phyloP scores from a whole-genome alignment of 2,113 vertebrate genomes.

The Ptyas mucosa region DNA sequence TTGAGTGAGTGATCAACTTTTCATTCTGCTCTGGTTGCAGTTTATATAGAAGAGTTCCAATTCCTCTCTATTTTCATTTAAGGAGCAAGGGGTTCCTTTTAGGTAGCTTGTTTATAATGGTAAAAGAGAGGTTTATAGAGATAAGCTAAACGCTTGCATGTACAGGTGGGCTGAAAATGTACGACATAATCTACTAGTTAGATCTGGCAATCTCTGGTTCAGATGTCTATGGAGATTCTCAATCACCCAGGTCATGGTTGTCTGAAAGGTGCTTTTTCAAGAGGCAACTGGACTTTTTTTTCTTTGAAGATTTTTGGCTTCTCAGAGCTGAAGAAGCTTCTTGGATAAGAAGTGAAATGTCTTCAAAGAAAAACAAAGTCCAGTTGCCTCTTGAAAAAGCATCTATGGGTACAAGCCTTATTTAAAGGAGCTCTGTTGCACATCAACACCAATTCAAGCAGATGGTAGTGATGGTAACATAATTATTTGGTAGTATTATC shows the following conservation, averaged over 20 bases:
- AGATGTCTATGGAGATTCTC: no score
- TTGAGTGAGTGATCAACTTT: slow-evolving; percentile 81
- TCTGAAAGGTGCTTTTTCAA: no score
- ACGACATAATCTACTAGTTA: neutral
- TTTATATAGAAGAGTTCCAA: neutral
- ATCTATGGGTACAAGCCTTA: neutral
- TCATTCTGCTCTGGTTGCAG: neutral
- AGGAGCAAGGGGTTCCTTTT: neutral
- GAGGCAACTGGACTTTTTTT: no score
- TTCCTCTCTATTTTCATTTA: neutral
- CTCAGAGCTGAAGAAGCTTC: no score
- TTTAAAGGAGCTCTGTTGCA: neutral
- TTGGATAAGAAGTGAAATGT: no score
- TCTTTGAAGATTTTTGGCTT: no score
- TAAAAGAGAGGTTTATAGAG: neutral
- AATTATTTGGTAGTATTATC: neutral
- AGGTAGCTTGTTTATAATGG: neutral
- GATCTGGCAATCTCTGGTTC: neutral
- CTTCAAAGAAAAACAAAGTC: no score
- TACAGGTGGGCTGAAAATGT: neutral
- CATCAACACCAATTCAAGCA: neutral
- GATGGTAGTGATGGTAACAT: neutral
- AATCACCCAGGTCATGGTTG: no score
- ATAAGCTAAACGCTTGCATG: neutral
- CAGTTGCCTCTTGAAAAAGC: no score